Evolutionary conservation across 2,113 vertebrate species (phyloP).

Genomic region (Malurus elegans): DNA sequence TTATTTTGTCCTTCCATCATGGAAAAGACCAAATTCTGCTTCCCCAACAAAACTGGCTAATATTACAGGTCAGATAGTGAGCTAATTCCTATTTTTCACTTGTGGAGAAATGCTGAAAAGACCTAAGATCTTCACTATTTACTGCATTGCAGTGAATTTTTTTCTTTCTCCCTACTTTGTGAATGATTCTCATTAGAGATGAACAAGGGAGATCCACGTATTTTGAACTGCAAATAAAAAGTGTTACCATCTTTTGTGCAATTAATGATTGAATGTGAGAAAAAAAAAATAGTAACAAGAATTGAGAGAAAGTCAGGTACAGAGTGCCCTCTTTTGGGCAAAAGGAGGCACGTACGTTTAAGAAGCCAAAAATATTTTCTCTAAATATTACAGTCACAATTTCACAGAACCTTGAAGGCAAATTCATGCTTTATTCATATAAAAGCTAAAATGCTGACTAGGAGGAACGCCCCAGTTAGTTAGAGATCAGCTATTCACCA

Average conservation of each 20-base stretch:
- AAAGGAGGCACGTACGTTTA: neutral
- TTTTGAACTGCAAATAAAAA: neutral
- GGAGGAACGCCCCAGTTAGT: neutral
- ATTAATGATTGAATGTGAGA: neutral
- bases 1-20: neutral
- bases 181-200: neutral
- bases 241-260: neutral
- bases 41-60: neutral
- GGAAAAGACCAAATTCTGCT: neutral
- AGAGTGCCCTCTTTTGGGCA: constrained; percentile 57
- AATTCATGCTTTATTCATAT: neutral
- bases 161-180: neutral
- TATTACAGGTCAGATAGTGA: neutral
- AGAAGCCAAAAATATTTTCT: neutral
- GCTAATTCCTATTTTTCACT: neutral
- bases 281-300: rapidly evolving
- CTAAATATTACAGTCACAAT: neutral
- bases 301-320: neutral
- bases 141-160: neutral
- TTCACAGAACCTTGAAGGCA: neutral
- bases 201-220: neutral
- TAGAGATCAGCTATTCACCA: neutral
- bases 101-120: neutral
- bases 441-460: constrained; percentile 1
- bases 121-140: neutral